These are phyloP conservation scores for Anoplopoma fimbria DNA, from an alignment of 2,113 vertebrate species.

Conservation along the genomic window DNA sequence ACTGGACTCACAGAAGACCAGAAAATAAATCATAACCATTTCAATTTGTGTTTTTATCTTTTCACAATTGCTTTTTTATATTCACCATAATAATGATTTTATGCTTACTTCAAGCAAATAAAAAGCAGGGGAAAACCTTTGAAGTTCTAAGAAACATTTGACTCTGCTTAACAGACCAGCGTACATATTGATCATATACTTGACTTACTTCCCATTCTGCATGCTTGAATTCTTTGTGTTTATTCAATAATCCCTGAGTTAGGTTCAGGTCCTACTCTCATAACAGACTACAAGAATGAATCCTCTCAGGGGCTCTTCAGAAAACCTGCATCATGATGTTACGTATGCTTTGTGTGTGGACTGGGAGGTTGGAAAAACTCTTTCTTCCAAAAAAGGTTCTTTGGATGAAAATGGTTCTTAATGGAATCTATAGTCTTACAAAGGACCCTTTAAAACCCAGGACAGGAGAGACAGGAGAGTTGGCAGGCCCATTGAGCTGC, in stretches of 20 bases:
- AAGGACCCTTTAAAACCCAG: neutral
- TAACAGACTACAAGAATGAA: slow-evolving; percentile 11
- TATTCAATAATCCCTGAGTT: slow-evolving; percentile 24
- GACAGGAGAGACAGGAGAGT: neutral
- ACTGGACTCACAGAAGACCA: too few species aligned
- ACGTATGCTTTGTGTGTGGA: neutral
- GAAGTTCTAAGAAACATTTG: slow-evolving; percentile 38
- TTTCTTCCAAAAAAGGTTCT: neutral
- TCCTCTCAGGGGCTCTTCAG: neutral
- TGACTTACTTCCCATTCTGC: slow-evolving; percentile 49
- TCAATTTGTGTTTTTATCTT: neutral
- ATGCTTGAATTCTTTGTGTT: slow-evolving; percentile 31
- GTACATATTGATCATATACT: slow-evolving; percentile 42
- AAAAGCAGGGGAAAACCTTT: slow-evolving; percentile 6
- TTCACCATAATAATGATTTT: neutral
- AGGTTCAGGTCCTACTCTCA: neutral
- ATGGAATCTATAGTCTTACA: too few species aligned
- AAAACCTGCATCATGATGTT: neutral
- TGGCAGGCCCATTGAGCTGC: neutral
- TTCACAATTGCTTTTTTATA: neutral
- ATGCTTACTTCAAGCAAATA: neutral
- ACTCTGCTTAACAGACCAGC: slow-evolving; percentile 38
- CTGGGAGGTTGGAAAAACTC: neutral
- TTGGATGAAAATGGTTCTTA: too few species aligned
- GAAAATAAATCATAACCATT: neutral